phyloP scores from a whole-genome alignment of 2,888 invertebrate genomes.

The Orgyia antiqua region DNA sequence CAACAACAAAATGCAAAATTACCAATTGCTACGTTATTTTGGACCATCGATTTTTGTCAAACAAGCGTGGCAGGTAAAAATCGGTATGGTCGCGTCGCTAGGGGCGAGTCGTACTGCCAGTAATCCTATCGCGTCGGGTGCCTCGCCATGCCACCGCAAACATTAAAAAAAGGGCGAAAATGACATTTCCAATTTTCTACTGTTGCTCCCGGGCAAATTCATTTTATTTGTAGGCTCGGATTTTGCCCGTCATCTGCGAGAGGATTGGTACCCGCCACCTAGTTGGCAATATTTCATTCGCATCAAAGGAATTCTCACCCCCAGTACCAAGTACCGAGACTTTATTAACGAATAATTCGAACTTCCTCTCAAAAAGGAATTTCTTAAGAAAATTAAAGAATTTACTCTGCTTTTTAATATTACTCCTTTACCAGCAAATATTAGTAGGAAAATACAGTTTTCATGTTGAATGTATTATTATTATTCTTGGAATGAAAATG shows the following conservation, averaged over 20 bases:
- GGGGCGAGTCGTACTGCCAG: slow-evolving; percentile 39
- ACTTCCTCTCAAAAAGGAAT: slow-evolving; percentile 48
- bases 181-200: slow-evolving; percentile 80
- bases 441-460: not conserved
- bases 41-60: slow-evolving; percentile 57
- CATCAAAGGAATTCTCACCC: slow-evolving; percentile 64
- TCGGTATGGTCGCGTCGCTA: slow-evolving; percentile 41
- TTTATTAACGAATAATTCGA: slow-evolving; percentile 69
- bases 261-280: slow-evolving; percentile 43
- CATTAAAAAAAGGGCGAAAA: slow-evolving; percentile 77
- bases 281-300: slow-evolving; percentile 66
- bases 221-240: slow-evolving; percentile 73
- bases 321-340: slow-evolving; percentile 31
- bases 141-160: slow-evolving; percentile 59
- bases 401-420: slow-evolving; percentile 52
- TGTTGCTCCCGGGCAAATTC: slow-evolving; percentile 70
- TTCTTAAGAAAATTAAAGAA: slow-evolving; percentile 64
- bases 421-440: slow-evolving; percentile 17
- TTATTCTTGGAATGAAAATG: not conserved
- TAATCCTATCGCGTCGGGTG: slow-evolving; percentile 57
- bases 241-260: slow-evolving; percentile 54
- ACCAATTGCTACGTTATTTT: slow-evolving; percentile 52
- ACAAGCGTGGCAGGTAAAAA: slow-evolving; percentile 49
- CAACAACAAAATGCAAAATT: slow-evolving; percentile 39
- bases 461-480: not conserved